phyloP scores from a whole-genome alignment of 2,797 vertebrate species.

The Enteromius unitaeniatus region DNA sequence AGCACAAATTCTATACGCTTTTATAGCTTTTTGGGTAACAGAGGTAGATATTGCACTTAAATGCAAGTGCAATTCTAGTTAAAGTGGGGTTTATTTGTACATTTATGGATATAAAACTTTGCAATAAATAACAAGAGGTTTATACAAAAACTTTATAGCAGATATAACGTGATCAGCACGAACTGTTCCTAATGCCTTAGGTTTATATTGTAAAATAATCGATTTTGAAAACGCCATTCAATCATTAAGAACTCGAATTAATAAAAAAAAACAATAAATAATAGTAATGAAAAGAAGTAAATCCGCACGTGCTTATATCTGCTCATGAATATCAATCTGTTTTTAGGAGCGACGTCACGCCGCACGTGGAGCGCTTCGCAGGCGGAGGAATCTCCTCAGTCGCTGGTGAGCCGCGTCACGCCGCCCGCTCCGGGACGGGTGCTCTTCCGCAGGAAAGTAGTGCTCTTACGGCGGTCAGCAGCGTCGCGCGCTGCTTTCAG shows the following conservation, averaged over 20 bases:
- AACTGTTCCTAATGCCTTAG: not conserved
- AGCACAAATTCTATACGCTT: too few species aligned
- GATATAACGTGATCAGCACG: too few species aligned
- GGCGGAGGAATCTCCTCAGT: constrained; percentile 51
- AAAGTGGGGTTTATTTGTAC: too few species aligned
- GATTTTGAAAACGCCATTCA: not conserved
- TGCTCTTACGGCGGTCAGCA: constrained; percentile 28
- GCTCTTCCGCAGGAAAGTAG: constrained; percentile 62
- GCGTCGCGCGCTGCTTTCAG: constrained; percentile 37
- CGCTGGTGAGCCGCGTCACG: constrained; percentile 27
- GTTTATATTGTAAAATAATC: not conserved
- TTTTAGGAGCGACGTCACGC: constrained; percentile 20
- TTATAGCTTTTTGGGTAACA: too few species aligned
- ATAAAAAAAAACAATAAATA: not conserved
- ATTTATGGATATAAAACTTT: too few species aligned
- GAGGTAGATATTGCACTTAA: too few species aligned
- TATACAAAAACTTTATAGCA: too few species aligned
- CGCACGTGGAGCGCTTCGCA: not conserved
- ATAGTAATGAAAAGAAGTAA: not conserved
- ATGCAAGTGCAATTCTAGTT: too few species aligned
- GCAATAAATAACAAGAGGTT: too few species aligned
- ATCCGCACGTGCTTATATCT: not conserved
- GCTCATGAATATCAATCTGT: not conserved
- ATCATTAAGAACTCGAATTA: not conserved
- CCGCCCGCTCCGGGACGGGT: constrained; percentile 35